Base-by-base conservation (phyloP, 2,797 vertebrate species). In the Sebastes minor region DNA sequence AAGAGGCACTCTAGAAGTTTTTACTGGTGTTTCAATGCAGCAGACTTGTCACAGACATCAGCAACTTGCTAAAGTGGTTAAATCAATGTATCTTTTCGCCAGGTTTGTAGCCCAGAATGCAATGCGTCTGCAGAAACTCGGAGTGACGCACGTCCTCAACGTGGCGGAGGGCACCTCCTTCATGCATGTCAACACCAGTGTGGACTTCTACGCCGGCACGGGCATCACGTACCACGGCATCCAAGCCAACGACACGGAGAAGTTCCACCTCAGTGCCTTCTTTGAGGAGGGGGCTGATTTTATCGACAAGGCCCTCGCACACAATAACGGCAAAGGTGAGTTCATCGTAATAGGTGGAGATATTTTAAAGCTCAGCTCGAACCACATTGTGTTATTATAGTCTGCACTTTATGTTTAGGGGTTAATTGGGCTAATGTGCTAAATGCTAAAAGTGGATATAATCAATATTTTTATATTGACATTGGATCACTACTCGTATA, bases 121-220 rank as follows among this genome's bases (percentile, higher is more conserved):
- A 12, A 95, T 95, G 93, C 97, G 95, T 74, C 94, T 99, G 89
- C 97, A 99, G 94, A 97, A 93, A 22, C 94, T 99, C 18, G 97
- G 98, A 9, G 98, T 99, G 92, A 99, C 98, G 8, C 98, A 99
- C 1, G 93, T 99, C 87, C 96, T 99, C 78, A 99, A 99, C 20
- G 96, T 97, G 11, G 98, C 98, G 0, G 98, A 99, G 88, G 98
- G 98, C 66, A 98, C 96, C 88, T 99, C 98, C 71, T 99, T 99
- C 93, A 99, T 99, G 98, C 98, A 99, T 1, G 98, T 99, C 89
- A 99, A 99, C 94, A 99, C 98, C 80, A 97, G 92, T 6, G 94
- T 94, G 18, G 97, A 96, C 71, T 99, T 98, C 94, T 99, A 99
- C 79, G 89, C 96, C 66, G 98, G 97, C 88, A 97, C 97, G 1